Evolutionary conservation across 1,140 invertebrate genomes (phyloP), one percentile per base, ranked within the genome.

Genomic region (Aphelinus certus): DNA sequence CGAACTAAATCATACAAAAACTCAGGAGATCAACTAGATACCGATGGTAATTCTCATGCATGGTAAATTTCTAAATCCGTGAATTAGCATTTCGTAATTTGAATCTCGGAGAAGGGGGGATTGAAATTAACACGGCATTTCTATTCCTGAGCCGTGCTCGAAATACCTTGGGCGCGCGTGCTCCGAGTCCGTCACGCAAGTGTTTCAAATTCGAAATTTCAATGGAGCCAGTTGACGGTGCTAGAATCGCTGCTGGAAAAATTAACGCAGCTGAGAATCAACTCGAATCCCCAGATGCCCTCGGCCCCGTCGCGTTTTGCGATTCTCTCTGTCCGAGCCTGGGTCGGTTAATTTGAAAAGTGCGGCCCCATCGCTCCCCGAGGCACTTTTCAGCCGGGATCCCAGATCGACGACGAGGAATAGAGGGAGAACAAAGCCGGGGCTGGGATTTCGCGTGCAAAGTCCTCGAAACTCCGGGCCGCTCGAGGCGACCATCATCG

Each of bases 381-480:
- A 71, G 56, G 53, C 47, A 60, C 61, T 57, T 64, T 64, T 57
- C 51, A 72, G 48, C 47, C 55, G 7, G 45, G 58, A 5, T 72
- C 47, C 26, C 26, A 56, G 57, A 49, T 64, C 45, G 61, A 56
- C 51, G 56, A 3, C 9, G 56, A 57, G 63, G 26, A 53, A 53
- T 5, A 53, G 9, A 53, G 9, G 63, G 42, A 49, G 51, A 48
- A 64, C 10, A 64, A 49, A 64, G 10, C 9, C 7, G 5, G 56
- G 56, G 26, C 9, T 3, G 2, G 26, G 10, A 10, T 71, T 61
- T 60, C 2, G 47, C 9, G 26, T 26, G 48, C 48, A 51, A 60
- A 73, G 56, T 55, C 64, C 45, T 73, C 5, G 48, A 67, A 67
- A 73, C 71, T 73, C 51, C 10, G 42, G 46, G n/a, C 55, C 49